Conservation (phyloP, 2,888 invertebrate species). For the Tetranychus piercei region DNA sequence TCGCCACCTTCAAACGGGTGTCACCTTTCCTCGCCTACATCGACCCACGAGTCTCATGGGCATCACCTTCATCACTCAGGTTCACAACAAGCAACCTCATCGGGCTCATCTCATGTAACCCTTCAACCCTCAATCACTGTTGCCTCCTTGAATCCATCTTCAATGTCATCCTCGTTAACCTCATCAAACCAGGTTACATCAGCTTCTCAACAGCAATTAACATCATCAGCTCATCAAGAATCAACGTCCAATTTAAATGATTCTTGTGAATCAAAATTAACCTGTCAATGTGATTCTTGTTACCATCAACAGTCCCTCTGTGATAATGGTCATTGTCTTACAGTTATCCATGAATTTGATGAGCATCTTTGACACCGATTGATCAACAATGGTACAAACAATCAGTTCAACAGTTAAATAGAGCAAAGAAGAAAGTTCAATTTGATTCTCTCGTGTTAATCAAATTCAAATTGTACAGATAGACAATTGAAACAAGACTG, state of each 20-base stretch:
- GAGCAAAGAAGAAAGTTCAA: no score
- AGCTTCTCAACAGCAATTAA: not conserved
- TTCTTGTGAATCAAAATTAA: not conserved
- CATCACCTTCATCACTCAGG: not conserved
- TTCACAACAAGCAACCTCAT: not conserved
- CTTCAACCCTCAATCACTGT: not conserved
- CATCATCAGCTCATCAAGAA: not conserved
- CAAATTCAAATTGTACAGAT: no score
- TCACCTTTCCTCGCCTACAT: not conserved
- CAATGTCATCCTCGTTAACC: not conserved
- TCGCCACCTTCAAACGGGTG: not conserved
- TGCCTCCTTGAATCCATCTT: not conserved
- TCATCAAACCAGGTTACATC: not conserved
- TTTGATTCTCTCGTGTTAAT: no score
- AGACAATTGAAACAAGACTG: no score
- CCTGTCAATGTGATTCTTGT: slow-evolving; percentile 10
- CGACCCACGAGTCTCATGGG: not conserved
- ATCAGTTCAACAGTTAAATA: not conserved
- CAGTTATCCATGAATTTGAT: slow-evolving; percentile 8
- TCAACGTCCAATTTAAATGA: slow-evolving; percentile 6
- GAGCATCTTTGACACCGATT: not conserved
- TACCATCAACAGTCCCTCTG: slow-evolving; percentile 5
- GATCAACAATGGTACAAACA: not conserved
- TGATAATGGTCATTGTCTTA: slow-evolving; percentile 8
- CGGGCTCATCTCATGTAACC: not conserved